Base-by-base conservation (phyloP, 2,888 invertebrate species). In the Azorinus chamasolen region DNA sequence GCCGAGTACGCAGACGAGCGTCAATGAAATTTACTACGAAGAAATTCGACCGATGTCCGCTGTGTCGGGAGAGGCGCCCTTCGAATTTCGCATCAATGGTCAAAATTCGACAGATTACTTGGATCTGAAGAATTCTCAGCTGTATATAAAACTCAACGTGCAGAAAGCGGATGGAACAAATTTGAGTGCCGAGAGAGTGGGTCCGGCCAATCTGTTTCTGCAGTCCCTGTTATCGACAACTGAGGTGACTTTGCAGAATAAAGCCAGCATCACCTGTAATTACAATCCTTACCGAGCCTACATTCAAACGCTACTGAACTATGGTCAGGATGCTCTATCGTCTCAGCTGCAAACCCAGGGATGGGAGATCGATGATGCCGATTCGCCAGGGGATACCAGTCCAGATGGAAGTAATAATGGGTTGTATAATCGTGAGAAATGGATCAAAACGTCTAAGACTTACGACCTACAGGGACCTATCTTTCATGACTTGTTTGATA, bases 181-280 rank as follows among this genome's bases (percentile, higher is more conserved):
- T 14, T 25, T 79, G 16, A 48, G 54, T 4, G 32, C 27, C 37
- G 22, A 20, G 5, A 46, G 22, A 25, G 50, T 46, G 16, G 74
- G n/a, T n/a, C n/a, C n/a, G n/a, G n/a, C n/a, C n/a, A n/a, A n/a
- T n/a, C n/a, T n/a, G n/a, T n/a, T n/a, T n/a, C n/a, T n/a, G n/a
- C 76, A 68, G 39, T 53, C 80, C 16, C 24, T 83, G 66, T 83
- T 83, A 74, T 68, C 68, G n/a, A 66, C 71, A 18, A 70, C 64
- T 12, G 83, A 83, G 50, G 79, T 83, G 4, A 70, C 74, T 1
- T 46, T 83, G 22, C 83, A 83, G 46, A 76, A 73, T 46, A 79
- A 66, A 45, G 65, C 72, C 5, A 51, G 71, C 1, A 55, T 77
- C 10, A 76, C 80, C 1, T 66, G 77, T 54, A 77, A 83, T 45